Evolutionary conservation across 2,113 vertebrate species (phyloP).

Genomic region (Oreochromis aureus): DNA sequence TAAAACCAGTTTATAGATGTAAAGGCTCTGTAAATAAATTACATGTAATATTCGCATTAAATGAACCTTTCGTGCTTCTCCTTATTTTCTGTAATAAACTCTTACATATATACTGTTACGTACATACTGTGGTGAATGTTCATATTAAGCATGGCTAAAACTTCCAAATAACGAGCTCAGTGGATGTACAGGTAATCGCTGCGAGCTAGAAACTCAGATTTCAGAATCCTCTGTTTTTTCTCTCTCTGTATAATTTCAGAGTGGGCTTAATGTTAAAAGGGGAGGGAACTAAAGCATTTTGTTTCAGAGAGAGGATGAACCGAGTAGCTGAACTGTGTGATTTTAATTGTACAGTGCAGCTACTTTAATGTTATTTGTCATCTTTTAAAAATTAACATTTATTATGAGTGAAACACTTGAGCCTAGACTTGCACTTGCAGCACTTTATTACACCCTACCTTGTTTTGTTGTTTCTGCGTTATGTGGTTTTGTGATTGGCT

Average conservation of each 20-base stretch:
- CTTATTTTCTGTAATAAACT: not conserved
- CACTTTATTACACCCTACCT: not conserved
- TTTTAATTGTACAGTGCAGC: rapidly evolving
- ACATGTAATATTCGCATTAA: not conserved
- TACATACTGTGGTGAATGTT: not conserved
- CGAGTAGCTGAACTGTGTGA: not conserved
- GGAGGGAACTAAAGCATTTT: not conserved
- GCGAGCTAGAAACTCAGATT: rapidly evolving
- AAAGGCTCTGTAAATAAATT: not conserved
- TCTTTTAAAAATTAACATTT: not conserved
- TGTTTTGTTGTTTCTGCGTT: not conserved
- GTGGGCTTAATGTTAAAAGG: rapidly evolving
- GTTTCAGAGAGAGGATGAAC: not conserved
- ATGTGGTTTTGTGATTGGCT: not conserved
- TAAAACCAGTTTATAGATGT: not conserved
- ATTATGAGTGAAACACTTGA: not conserved
- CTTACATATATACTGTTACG: not conserved
- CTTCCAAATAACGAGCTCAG: not conserved
- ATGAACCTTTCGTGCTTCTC: not conserved
- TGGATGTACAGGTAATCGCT: not conserved
- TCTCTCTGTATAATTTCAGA: not conserved
- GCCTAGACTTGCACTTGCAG: not conserved
- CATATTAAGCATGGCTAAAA: not conserved
- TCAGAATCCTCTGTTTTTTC: not conserved
- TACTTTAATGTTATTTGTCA: not conserved